Evolutionary conservation across 1,140 invertebrate genomes (phyloP).

Genomic region (Drosophila nebulosa): DNA sequence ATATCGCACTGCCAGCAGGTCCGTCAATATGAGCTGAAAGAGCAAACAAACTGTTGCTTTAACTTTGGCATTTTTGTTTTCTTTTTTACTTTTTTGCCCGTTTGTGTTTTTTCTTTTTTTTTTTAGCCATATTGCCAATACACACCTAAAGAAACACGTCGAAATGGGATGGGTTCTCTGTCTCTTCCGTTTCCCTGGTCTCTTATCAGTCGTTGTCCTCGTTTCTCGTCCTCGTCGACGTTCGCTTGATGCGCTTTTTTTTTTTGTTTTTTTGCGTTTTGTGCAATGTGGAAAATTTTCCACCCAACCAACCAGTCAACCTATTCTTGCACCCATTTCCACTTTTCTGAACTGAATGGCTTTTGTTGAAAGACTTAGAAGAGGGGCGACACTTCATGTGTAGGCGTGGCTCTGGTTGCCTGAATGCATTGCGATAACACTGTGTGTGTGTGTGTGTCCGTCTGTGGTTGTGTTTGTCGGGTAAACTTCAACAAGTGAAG

Average conservation of each 20-base stretch:
- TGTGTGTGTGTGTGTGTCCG: conserved; percentile 5
- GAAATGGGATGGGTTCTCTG: background rate
- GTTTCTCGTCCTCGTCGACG: conserved; percentile 53
- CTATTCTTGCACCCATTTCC: background rate
- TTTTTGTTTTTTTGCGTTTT: conserved; percentile 19
- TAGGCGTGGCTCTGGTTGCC: conserved; percentile 33
- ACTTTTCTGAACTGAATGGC: conserved; percentile 52
- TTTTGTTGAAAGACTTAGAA: conserved; percentile 53
- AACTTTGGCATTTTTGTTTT: background rate
- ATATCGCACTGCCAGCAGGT: conserved; percentile 1
- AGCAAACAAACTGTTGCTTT: conserved; percentile 9
- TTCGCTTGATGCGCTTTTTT: conserved; percentile 47
- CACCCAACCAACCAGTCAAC: conserved; percentile 16
- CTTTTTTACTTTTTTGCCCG: background rate
- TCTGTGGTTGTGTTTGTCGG: conserved; percentile 1
- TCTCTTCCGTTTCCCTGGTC: conserved; percentile 49
- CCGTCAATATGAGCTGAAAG: conserved; percentile 9
- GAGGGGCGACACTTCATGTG: conserved; percentile 4
- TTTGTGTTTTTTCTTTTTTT: background rate
- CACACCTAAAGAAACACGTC: background rate
- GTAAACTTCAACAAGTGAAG: conserved; percentile 54
- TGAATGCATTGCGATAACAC: conserved; percentile 62
- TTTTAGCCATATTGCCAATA: conserved; percentile 5
- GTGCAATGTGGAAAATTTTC: conserved; percentile 60
- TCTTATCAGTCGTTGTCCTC: conserved; percentile 65